phyloP scores from a whole-genome alignment of 2,888 invertebrate species.

The Cosmopolites sordidus region DNA sequence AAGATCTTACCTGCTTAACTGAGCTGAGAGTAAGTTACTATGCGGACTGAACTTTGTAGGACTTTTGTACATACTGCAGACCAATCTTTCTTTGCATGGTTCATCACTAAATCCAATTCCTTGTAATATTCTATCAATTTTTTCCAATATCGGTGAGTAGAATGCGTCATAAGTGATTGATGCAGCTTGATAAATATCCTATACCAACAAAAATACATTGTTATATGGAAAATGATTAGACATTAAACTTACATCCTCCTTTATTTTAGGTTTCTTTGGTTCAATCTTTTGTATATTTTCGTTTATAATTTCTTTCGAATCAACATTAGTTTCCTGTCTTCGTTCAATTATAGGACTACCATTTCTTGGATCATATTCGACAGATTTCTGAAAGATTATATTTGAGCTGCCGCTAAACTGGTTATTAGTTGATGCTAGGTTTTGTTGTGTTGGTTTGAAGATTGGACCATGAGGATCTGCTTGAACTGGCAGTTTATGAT shows the following conservation, averaged over 20 bases:
- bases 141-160: slow-evolving; percentile 74
- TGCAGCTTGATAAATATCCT: slow-evolving; percentile 48
- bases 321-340: not conserved
- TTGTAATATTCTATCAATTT: slow-evolving; percentile 68
- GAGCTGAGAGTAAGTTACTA: slow-evolving; percentile 81
- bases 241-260: not conserved
- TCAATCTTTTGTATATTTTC: slow-evolving; percentile 11
- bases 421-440: not conserved
- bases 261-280: not conserved
- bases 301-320: slow-evolving; percentile 5
- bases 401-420: not conserved
- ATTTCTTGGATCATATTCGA: slow-evolving; percentile 20
- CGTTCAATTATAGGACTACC: slow-evolving; percentile 3
- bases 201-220: not conserved
- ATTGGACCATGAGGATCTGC: slow-evolving; percentile 10
- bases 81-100: slow-evolving; percentile 71
- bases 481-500: not conserved
- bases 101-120: slow-evolving; percentile 60
- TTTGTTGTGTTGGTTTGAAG: slow-evolving; percentile 8
- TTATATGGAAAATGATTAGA: too few species aligned
- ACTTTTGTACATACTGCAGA: slow-evolving; percentile 81
- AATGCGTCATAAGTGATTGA: slow-evolving; percentile 55
- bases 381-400: slow-evolving; percentile 8
- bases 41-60: slow-evolving; percentile 78
- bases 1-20: slow-evolving; percentile 75